A percentile compares a stretch with the other conserved stretches of the same genome.
These are phyloP conservation scores for Mactra quadrangularis DNA, from an alignment of 1,140 invertebrate genomes.

Conservation along the genomic window DNA sequence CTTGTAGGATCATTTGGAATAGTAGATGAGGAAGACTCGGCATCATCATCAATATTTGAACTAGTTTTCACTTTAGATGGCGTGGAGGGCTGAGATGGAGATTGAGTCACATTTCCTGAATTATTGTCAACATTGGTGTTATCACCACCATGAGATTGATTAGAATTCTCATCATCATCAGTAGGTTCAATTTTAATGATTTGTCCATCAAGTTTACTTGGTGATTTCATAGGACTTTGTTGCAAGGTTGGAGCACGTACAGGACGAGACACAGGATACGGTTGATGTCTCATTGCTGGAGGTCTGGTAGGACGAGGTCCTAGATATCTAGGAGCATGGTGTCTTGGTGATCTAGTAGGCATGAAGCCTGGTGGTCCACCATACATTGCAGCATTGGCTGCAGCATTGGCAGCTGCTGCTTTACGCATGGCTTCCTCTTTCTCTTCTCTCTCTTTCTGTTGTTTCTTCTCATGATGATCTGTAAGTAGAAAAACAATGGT, in stretches of 20 bases:
- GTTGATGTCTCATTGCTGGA: slow-evolving; percentile 16
- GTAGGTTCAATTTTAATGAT: slow-evolving; percentile 52
- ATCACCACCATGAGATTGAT: slow-evolving; percentile 40
- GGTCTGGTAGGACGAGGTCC: not conserved
- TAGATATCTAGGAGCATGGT: not conserved
- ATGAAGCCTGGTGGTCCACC: not conserved
- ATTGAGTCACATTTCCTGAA: not conserved
- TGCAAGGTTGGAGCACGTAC: not conserved
- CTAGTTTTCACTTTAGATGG: slow-evolving; percentile 32
- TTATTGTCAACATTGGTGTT: slow-evolving; percentile 3
- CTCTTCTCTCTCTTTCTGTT: not conserved
- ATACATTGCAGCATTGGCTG: not conserved
- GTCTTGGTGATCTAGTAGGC: slow-evolving; percentile 7
- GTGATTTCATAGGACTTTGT: not conserved
- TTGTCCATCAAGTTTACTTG: slow-evolving; percentile 22
- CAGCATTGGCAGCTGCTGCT: slow-evolving; percentile 13
- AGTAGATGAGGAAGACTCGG: slow-evolving; percentile 41
- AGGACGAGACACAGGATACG: slow-evolving; percentile 44
- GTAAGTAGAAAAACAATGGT: not conserved
- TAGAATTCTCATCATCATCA: slow-evolving; percentile 30
- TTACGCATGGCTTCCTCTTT: slow-evolving; percentile 24
- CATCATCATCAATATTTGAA: slow-evolving; percentile 32
- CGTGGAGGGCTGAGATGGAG: slow-evolving; percentile 40
- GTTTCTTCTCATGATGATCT: slow-evolving; percentile 38
- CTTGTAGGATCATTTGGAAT: slow-evolving; percentile 32